phyloP scores from a whole-genome alignment of 2,113 vertebrate species.

The Nansenia antarctica region DNA sequence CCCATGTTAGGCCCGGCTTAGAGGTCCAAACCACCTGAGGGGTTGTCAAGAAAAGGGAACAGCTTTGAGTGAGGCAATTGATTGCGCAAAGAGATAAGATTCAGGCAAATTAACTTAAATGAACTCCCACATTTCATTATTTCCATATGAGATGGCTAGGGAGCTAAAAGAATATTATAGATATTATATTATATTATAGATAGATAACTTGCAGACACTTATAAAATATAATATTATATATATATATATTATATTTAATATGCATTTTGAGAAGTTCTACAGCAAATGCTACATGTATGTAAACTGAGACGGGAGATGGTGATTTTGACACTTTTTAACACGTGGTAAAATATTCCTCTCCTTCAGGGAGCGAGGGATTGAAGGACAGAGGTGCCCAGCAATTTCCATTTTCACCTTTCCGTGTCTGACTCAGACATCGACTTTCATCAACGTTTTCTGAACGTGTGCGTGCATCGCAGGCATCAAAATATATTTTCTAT shows the following conservation, averaged over 20 bases:
- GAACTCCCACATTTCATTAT: not conserved
- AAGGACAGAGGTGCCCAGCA: not conserved
- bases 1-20: not conserved
- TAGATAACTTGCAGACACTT: no score
- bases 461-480: not conserved
- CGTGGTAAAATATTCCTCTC: not conserved
- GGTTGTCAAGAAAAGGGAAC: not conserved
- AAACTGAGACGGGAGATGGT: not conserved
- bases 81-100: not conserved
- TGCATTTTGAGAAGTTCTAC: not conserved
- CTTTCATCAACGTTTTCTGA: conserved; percentile 19
- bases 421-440: not conserved
- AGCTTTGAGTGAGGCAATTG: not conserved
- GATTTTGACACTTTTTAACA: not conserved
- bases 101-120: conserved; percentile 5
- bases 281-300: conserved; percentile 3
- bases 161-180: no score
- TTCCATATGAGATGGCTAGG: not conserved
- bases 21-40: not conserved
- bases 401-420: conserved; percentile 9
- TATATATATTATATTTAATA: no score
- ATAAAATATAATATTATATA: no score
- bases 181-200: no score
- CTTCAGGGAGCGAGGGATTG: not conserved
- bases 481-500: not conserved